These are phyloP conservation scores for Nemapogon koenigi DNA, from an alignment of 2,888 invertebrate genomes.

Conservation along the genomic window DNA sequence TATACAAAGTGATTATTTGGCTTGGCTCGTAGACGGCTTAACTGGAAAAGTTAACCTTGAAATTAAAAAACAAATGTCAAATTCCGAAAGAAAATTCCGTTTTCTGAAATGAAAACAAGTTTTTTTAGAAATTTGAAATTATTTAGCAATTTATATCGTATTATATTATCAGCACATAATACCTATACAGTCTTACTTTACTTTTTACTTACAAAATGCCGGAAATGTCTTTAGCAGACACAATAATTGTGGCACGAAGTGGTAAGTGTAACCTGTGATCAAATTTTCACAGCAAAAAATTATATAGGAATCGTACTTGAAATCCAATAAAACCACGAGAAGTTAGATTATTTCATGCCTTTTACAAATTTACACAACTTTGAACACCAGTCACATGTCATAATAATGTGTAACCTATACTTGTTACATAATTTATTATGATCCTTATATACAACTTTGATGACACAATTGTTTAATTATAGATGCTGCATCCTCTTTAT, in stretches of 20 bases:
- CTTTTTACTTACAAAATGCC: conserved; percentile 30
- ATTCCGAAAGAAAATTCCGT: not conserved
- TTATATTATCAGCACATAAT: conserved; percentile 2
- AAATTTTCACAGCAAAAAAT: no score
- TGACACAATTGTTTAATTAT: conserved; percentile 56
- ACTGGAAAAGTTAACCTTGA: no score
- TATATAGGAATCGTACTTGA: no score
- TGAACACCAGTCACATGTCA: no score
- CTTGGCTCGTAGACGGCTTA: no score
- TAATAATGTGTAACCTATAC: no score
- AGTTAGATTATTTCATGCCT: no score
- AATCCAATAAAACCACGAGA: no score
- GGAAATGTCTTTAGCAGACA: conserved; percentile 41
- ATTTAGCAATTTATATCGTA: not conserved
- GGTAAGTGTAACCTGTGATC: conserved; percentile 38
- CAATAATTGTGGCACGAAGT: conserved; percentile 42
- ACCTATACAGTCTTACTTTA: conserved; percentile 4
- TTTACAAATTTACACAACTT: no score
- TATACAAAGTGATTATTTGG: no score
- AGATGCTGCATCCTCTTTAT: conserved; percentile 32
- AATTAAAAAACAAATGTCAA: no score
- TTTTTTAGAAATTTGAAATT: not conserved
- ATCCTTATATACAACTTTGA: conserved; percentile 32
- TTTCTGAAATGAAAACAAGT: not conserved
- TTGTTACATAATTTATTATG: conserved; percentile 51